Evolutionary conservation across 2,888 invertebrate species (phyloP).

Genomic region (Netelia melanura): DNA sequence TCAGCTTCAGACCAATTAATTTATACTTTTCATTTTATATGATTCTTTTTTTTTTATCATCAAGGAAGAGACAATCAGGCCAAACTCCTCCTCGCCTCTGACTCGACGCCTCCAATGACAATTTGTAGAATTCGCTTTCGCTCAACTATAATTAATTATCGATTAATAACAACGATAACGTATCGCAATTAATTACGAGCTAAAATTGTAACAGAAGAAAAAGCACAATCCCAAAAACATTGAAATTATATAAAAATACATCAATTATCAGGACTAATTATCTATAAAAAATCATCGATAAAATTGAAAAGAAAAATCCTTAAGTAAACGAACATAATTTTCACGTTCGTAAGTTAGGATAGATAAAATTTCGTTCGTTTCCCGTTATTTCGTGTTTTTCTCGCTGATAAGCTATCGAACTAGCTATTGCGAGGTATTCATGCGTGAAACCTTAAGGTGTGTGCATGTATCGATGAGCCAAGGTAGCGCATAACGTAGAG

Average conservation of each 20-base stretch:
- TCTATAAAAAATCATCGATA: not conserved
- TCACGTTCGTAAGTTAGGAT: too few species aligned
- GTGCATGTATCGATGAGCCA: constrained; percentile 22
- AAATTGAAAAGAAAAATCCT: too few species aligned
- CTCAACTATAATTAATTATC: constrained; percentile 64
- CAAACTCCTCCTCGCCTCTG: constrained; percentile 80
- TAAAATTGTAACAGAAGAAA: constrained; percentile 23
- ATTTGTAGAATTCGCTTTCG: constrained; percentile 77
- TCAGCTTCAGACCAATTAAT: constrained; percentile 51
- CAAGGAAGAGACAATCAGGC: constrained; percentile 76
- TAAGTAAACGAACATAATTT: too few species aligned
- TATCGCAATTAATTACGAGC: constrained; percentile 17
- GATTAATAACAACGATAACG: constrained; percentile 49
- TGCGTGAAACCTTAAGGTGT: too few species aligned
- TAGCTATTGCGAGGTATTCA: too few species aligned
- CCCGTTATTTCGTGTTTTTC: too few species aligned
- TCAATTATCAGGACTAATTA: not conserved
- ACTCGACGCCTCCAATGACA: constrained; percentile 76
- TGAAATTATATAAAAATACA: not conserved
- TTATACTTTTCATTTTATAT: constrained; percentile 41
- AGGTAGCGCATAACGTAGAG: too few species aligned
- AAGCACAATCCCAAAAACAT: constrained; percentile 2
- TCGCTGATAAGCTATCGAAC: too few species aligned
- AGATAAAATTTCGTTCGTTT: too few species aligned
- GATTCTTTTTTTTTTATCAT: constrained; percentile 41